These are phyloP conservation scores for Tangara arthus DNA, from an alignment of 2,797 vertebrate species.

Conservation along the genomic window DNA sequence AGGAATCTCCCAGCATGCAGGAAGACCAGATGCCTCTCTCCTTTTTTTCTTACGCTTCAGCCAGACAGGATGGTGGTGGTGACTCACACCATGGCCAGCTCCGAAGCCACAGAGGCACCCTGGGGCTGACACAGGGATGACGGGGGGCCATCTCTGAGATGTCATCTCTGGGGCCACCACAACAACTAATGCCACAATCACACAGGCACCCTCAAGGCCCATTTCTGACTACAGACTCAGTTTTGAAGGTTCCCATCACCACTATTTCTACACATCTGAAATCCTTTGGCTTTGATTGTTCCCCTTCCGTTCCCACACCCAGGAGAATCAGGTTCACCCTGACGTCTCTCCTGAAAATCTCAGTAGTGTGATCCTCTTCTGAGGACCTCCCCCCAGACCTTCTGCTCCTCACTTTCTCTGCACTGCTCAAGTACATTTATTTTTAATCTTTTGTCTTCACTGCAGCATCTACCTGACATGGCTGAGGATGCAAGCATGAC, in stretches of 20 bases:
- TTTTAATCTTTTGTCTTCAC: constrained; percentile 1
- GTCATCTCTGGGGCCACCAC: neutral
- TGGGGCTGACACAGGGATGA: neutral
- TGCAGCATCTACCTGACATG: neutral
- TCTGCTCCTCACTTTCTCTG: neutral
- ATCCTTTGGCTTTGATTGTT: neutral
- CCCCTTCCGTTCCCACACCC: neutral
- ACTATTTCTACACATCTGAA: neutral
- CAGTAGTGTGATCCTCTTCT: neutral
- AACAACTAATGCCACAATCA: neutral
- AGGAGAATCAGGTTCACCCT: neutral
- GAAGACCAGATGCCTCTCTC: neutral
- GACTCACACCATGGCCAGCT: neutral
- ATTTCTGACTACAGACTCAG: neutral
- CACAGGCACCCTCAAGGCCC: neutral
- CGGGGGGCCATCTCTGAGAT: neutral
- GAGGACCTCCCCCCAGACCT: neutral
- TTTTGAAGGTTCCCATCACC: neutral
- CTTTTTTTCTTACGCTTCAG: neutral
- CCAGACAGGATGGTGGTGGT: rapidly evolving
- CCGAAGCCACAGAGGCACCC: rapidly evolving
- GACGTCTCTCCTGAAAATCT: neutral
- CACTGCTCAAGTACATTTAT: neutral
- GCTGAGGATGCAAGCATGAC: neutral
- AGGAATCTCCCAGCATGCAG: neutral